These are phyloP conservation scores for Lamprotornis superbus DNA, from an alignment of 2,113 vertebrate species.

Conservation along the genomic window DNA sequence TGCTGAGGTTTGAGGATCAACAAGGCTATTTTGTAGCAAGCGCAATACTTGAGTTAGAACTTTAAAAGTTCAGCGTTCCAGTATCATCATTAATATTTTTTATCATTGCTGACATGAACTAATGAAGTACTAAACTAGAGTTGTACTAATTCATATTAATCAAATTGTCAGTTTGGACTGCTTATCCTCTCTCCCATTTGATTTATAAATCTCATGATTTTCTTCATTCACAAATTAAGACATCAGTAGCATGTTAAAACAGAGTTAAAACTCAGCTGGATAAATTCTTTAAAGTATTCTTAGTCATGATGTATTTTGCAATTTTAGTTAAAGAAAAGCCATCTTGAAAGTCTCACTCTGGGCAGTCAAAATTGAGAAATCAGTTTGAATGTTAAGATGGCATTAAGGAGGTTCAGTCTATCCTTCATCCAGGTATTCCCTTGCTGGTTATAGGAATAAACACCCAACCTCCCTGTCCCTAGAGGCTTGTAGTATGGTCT, in stretches of 20 bases:
- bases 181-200: slow-evolving; percentile 30
- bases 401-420: neutral
- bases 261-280: slow-evolving; percentile 10
- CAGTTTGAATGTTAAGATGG: neutral
- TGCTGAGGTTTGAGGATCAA: neutral
- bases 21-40: neutral
- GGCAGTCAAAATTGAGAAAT: neutral
- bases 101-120: slow-evolving; percentile 45
- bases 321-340: neutral
- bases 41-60: neutral
- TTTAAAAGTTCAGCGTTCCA: neutral
- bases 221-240: slow-evolving; percentile 27
- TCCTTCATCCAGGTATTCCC: neutral
- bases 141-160: slow-evolving; percentile 42
- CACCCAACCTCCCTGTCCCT: neutral
- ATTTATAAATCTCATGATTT: slow-evolving; percentile 41
- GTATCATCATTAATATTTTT: slow-evolving; percentile 22
- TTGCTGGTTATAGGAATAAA: neutral
- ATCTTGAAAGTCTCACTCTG: neutral
- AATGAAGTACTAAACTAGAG: slow-evolving; percentile 42
- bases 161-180: slow-evolving; percentile 16
- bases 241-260: slow-evolving; percentile 3
- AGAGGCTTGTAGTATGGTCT: neutral
- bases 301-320: slow-evolving; percentile 1
- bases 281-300: slow-evolving; percentile 1